A percentile compares a stretch with the other conserved stretches of the same genome.
phyloP scores from a whole-genome alignment of 2,888 invertebrate genomes.

The Scotopteryx bipunctaria region DNA sequence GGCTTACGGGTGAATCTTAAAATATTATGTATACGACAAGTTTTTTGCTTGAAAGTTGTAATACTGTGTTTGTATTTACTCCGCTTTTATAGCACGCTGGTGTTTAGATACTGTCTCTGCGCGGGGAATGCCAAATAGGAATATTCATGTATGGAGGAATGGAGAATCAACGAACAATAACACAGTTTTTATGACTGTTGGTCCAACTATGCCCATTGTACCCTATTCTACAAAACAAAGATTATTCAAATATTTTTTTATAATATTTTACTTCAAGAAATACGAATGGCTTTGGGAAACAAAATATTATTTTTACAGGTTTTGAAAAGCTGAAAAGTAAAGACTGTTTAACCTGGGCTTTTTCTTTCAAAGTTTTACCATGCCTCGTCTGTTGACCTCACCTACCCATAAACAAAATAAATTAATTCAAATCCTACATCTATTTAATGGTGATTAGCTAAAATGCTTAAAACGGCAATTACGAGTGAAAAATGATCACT shows the following conservation, averaged over 20 bases:
- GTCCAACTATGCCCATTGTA: slow-evolving; percentile 22
- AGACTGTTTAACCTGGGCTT: no score
- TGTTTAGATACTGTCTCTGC: slow-evolving; percentile 62
- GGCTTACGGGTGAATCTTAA: neutral
- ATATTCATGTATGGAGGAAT: slow-evolving; percentile 73
- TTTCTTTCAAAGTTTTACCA: neutral
- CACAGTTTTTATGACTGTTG: slow-evolving; percentile 59
- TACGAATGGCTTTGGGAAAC: neutral
- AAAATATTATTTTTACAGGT: no score
- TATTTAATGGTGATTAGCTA: slow-evolving; percentile 72
- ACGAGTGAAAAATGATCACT: slow-evolving; percentile 81
- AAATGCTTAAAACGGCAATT: slow-evolving; percentile 75
- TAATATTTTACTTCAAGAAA: no score
- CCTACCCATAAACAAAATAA: slow-evolving; percentile 45
- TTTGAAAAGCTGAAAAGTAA: no score
- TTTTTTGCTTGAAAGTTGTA: neutral
- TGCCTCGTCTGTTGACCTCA: slow-evolving; percentile 11
- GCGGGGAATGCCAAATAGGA: slow-evolving; percentile 67
- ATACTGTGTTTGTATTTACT: slow-evolving; percentile 10
- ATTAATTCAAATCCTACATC: slow-evolving; percentile 22
- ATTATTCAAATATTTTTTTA: no score
- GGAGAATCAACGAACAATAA: slow-evolving; percentile 54
- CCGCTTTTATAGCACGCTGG: slow-evolving; percentile 71
- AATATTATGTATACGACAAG: neutral
- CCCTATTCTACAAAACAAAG: slow-evolving; percentile 5